phyloP scores from a whole-genome alignment of 2,888 invertebrate genomes.

The Drepanosiphum platanoidis region DNA sequence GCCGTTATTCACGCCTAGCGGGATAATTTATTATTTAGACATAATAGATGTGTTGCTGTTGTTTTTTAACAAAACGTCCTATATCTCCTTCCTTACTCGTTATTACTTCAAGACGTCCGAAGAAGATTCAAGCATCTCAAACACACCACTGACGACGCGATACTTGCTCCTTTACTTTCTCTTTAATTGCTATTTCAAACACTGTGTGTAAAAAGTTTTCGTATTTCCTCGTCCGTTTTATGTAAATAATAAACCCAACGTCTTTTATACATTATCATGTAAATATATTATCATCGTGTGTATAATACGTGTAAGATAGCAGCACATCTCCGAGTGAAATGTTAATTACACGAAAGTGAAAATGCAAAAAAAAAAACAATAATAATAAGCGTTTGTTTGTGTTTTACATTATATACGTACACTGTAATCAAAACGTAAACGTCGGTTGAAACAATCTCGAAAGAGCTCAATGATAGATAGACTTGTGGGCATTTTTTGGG shows the following conservation, averaged over 20 bases:
- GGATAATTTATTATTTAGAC: conserved; percentile 23
- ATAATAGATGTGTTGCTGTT: conserved; percentile 64
- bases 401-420: no score
- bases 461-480: conserved; percentile 59
- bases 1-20: not conserved
- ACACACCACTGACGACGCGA: conserved; percentile 30
- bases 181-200: conserved; percentile 38
- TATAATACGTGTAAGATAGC: conserved; percentile 63
- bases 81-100: conserved; percentile 32
- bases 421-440: not conserved
- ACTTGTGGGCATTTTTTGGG: conserved; percentile 65
- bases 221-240: conserved; percentile 49
- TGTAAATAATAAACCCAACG: conserved; percentile 38
- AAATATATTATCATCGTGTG: conserved; percentile 48
- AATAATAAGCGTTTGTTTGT: conserved; percentile 59
- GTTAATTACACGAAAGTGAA: conserved; percentile 35
- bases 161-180: conserved; percentile 61
- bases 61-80: conserved; percentile 53
- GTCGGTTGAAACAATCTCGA: not conserved
- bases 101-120: conserved; percentile 36
- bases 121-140: conserved; percentile 37
- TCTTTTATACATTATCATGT: conserved; percentile 25
- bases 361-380: no score
- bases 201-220: conserved; percentile 64
- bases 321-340: conserved; percentile 63